phyloP scores from a whole-genome alignment of 2,888 invertebrate species.

The Spicauda simplicius region DNA sequence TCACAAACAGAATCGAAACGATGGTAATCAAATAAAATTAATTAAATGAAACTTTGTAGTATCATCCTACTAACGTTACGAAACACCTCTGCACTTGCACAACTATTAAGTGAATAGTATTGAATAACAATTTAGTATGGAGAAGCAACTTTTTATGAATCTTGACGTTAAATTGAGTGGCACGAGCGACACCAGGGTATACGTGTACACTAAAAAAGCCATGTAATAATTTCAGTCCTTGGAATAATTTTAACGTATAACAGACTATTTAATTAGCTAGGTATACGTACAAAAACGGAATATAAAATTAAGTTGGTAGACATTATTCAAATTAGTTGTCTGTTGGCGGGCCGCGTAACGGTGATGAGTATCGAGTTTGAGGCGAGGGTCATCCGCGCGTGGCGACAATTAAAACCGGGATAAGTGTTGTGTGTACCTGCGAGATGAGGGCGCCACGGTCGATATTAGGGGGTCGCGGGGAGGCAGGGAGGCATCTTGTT shows the following conservation, averaged over 20 bases:
- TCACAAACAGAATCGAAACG: no score
- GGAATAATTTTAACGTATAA: conserved; percentile 3
- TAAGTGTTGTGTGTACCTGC: conserved; percentile 83
- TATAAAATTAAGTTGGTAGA: conserved; percentile 37
- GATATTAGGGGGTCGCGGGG: conserved; percentile 66
- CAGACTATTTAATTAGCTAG: conserved; percentile 17
- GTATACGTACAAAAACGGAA: conserved; percentile 21
- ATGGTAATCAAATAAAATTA: no score
- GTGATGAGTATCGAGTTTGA: conserved; percentile 47
- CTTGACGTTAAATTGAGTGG: no score
- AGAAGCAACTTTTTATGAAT: no score
- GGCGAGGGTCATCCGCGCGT: conserved; percentile 77
- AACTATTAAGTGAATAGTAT: no score
- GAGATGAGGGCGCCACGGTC: conserved; percentile 82
- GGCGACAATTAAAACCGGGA: conserved; percentile 84
- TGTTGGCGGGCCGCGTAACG: conserved; percentile 51
- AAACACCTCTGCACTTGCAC: no score
- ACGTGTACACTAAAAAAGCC: no score
- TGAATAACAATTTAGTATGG: no score
- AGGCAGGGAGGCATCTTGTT: conserved; percentile 66
- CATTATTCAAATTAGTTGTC: conserved; percentile 52
- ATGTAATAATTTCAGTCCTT: no score
- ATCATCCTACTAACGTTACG: no score
- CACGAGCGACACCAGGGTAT: no score
- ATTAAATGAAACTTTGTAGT: no score